phyloP scores from a whole-genome alignment of 2,113 vertebrate genomes.

The Strix aluco region DNA sequence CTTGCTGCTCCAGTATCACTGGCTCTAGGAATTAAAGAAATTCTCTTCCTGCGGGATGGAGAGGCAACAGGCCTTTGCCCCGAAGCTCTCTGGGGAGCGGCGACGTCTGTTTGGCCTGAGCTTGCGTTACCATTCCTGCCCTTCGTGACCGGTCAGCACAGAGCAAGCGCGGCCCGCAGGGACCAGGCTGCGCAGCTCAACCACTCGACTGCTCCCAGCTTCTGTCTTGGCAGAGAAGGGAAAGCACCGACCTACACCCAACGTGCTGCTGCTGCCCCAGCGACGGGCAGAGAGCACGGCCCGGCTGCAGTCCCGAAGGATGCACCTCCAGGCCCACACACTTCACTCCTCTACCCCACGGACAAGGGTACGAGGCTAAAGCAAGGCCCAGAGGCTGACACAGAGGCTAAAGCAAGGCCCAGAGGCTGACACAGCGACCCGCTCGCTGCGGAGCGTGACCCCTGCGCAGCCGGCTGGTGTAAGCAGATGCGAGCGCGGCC shows the following conservation, averaged over 20 bases:
- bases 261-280: neutral
- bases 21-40: neutral
- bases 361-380: neutral
- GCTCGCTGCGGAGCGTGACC: neutral
- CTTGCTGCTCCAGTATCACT: neutral
- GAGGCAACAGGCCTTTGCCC: neutral
- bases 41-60: neutral
- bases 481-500: neutral
- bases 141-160: rapidly evolving
- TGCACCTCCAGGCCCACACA: neutral
- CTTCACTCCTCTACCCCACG: neutral
- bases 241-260: neutral
- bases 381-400: no score
- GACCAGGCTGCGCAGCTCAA: neutral
- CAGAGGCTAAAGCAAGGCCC: no score
- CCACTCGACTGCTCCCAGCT: neutral
- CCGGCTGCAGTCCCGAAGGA: neutral
- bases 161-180: neutral
- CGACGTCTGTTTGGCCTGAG: neutral
- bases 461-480: neutral
- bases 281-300: neutral
- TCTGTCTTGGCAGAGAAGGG: neutral
- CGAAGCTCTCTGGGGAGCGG: rapidly evolving
- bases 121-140: rapidly evolving
- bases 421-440: neutral